phyloP scores from a whole-genome alignment of 2,888 invertebrate species.

The Emesis castigata region DNA sequence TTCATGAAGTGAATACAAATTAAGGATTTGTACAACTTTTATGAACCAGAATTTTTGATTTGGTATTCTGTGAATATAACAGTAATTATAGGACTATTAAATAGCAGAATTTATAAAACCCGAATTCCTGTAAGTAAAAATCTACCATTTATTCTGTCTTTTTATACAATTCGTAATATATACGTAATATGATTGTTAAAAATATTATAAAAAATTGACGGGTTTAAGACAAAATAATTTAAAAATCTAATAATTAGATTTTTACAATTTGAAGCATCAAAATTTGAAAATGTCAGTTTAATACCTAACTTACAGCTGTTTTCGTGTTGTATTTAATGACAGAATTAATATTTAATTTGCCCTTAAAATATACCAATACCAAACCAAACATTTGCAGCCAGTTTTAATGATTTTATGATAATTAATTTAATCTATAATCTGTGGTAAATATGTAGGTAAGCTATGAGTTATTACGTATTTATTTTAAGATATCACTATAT shows the following conservation, averaged over 20 bases:
- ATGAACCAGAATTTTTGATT: not conserved
- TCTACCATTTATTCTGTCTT: not conserved
- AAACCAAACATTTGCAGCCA: conserved; percentile 81
- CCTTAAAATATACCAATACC: conserved; percentile 69
- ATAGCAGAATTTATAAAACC: not conserved
- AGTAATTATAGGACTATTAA: not conserved
- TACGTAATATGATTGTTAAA: not conserved
- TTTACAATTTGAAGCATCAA: not conserved
- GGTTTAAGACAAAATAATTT: not conserved
- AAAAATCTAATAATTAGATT: not conserved
- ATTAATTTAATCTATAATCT: conserved; percentile 57
- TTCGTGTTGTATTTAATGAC: not conserved
- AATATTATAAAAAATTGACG: not conserved
- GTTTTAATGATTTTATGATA: conserved; percentile 73
- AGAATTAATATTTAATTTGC: not conserved
- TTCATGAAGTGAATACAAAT: too few relatives aligned
- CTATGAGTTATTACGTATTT: conserved; percentile 52
- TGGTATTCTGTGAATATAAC: not conserved
- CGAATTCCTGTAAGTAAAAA: not conserved
- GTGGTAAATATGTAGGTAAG: conserved; percentile 27
- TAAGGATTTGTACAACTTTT: not conserved
- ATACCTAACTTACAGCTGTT: not conserved
- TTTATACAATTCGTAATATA: not conserved
- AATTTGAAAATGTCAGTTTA: not conserved
- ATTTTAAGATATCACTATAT: conserved; percentile 72